phyloP scores from a whole-genome alignment of 1,140 invertebrate species.

The Aphidius gifuensis region DNA sequence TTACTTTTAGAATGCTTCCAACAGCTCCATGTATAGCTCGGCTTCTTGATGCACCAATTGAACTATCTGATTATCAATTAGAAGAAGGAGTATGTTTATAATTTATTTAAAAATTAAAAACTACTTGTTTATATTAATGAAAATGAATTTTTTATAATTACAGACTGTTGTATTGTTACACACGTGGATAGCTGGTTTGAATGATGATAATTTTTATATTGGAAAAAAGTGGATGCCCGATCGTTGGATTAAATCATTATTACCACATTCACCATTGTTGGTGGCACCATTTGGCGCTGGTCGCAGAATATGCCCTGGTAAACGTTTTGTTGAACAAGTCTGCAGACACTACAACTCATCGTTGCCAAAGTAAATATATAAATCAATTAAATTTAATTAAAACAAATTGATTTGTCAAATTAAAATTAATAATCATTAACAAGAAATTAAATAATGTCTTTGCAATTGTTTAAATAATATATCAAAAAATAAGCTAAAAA shows the following conservation, averaged over 20 bases:
- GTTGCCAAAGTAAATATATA: constrained; percentile 63
- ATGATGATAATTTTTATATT: constrained; percentile 74
- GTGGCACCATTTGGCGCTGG: constrained; percentile 88
- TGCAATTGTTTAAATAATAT: neutral
- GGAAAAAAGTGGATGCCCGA: constrained; percentile 76
- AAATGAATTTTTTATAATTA: constrained; percentile 27
- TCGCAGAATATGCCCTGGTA: constrained; percentile 75
- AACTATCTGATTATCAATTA: constrained; percentile 72
- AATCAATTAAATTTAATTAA: too few species aligned
- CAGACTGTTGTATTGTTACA: constrained; percentile 84
- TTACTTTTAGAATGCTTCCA: constrained; percentile 64
- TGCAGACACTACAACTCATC: constrained; percentile 71
- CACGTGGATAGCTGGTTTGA: constrained; percentile 76
- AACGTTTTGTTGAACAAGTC: constrained; percentile 77
- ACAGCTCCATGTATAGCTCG: constrained; percentile 80
- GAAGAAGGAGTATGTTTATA: constrained; percentile 68
- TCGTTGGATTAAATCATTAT: constrained; percentile 67
- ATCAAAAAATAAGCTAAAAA: too few species aligned
- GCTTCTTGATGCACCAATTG: constrained; percentile 73
- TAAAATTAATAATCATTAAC: too few species aligned
- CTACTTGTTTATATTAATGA: neutral
- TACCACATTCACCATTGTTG: constrained; percentile 60
- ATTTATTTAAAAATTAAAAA: neutral
- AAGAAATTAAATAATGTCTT: constrained; percentile 14
- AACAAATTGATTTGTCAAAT: too few species aligned